A percentile compares a stretch with the other conserved stretches of the same genome.
These are phyloP conservation scores for Clarias pachynema DNA, from an alignment of 2,797 vertebrate species.

Conservation along the genomic window DNA sequence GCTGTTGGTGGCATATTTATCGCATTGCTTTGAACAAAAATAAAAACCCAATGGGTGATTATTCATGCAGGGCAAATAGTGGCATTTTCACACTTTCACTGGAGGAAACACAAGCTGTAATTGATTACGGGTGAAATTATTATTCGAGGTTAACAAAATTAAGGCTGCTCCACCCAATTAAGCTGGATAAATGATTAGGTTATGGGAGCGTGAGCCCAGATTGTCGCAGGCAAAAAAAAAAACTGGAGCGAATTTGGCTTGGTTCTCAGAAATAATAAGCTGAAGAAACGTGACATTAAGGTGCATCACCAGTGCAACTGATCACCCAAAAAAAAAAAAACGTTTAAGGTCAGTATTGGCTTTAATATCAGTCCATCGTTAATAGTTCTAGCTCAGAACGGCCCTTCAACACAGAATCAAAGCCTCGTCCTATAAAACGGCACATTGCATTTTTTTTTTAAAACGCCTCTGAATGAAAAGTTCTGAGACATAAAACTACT, in stretches of 20 bases:
- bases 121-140: slow-evolving; percentile 49
- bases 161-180: slow-evolving; percentile 43
- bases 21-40: slow-evolving; percentile 52
- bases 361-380: neutral
- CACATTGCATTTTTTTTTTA: neutral
- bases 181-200: slow-evolving; percentile 24
- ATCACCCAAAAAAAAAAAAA: too few species aligned
- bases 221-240: slow-evolving; percentile 24
- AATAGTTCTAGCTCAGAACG: neutral
- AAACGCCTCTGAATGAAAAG: slow-evolving; percentile 45
- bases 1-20: slow-evolving; percentile 54
- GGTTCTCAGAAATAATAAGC: slow-evolving; percentile 26
- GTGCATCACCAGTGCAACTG: neutral
- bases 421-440: slow-evolving; percentile 22
- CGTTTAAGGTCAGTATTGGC: neutral
- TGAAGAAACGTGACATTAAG: slow-evolving; percentile 1
- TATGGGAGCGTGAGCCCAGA: slow-evolving; percentile 33
- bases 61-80: slow-evolving; percentile 40
- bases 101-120: slow-evolving; percentile 46
- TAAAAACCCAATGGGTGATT: slow-evolving; percentile 46
- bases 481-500: slow-evolving; percentile 52
- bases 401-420: slow-evolving; percentile 13
- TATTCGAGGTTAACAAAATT: slow-evolving; percentile 53
- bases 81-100: slow-evolving; percentile 40
- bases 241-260: slow-evolving; percentile 38